Base-by-base conservation (phyloP, 2,797 vertebrate genomes). In the Paramormyrops hopkinsi region DNA sequence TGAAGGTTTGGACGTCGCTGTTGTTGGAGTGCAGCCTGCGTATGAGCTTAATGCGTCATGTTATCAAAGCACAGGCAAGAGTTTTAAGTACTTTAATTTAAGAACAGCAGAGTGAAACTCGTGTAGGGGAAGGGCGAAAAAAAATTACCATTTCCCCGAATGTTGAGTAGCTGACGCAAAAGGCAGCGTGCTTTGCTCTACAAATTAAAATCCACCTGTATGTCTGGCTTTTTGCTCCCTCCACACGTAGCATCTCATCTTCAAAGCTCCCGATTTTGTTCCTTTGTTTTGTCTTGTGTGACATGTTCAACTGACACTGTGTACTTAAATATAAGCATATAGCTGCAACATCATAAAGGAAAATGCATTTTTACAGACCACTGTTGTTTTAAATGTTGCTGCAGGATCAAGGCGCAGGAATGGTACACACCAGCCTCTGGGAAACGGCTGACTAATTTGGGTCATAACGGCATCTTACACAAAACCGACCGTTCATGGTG, bases 71-170 rank as follows among this genome's bases (percentile, higher is more conserved):
- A 19, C 79, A 56, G 54, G 51, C n/a, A n/a, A 62, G 76, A 56
- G 29, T 53, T 37, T 62, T 85, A 89, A 48, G 79, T 33, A 56
- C 82, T 59, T 65, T 83, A 54, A 89, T 76, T 83, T 85, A 59
- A 85, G 41, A 69, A 76, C 11, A 22, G 79, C 54, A 62, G 79
- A 29, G 22, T 46, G 54, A 62, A 54, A 44, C 19, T 54, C 53
- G 41, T 22, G n/a, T 59, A 33, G 1, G 37, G 33, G 51, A 44
- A 88, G 50, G 87, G 73, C 76, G 44, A 46, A 56, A 22, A 17
- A 19, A 33, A 65, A 41, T 89, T 46, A 83, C 53, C 88, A 62
- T 84, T 89, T 85, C 41, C 12, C 79, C 0, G 22, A 65, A 62
- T 19, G 14, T 86, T 56, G 5, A 29, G 56, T 29, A 37, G 22